Evolutionary conservation across 1,140 invertebrate genomes (phyloP), one percentile per base, ranked within the genome.

Genomic region (Ceratitis capitata): DNA sequence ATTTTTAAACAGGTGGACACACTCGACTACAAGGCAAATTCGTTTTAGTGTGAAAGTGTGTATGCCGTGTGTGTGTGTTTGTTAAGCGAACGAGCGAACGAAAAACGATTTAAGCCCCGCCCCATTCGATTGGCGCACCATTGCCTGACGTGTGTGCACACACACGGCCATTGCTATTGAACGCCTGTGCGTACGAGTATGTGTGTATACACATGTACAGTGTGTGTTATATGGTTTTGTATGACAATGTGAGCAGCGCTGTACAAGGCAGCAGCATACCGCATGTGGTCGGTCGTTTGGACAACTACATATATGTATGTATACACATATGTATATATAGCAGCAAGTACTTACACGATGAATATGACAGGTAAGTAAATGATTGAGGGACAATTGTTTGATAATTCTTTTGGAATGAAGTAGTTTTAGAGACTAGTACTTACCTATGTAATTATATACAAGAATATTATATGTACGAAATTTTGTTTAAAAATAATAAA

Each of bases 121-220:
- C 90, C 88, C 88, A 90, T 91, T 91, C 89, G 90, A 91, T 91
- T 91, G 90, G 90, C 88, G 89, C 90, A 88, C 87, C 87, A 84
- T 58, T 45, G 56, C 42, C 56, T 64, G 53, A 23, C 14, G 56
- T 74, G 35, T 32, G 85, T 85, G 45, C 87, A 89, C 88, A 87
- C 51, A 69, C 56, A 51, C 84, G 64, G 23, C 61, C 42, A 51
- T 69, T 35, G 16, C 47, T 69, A 29, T 7, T 42, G 45, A 47
- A 49, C 19, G 58, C 45, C 2, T 51, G 45, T 19, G n/a, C 45
- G 39, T 35, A n/a, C n/a, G n/a, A 26, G 12, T n/a, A 32, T 39
- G 32, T 69, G 7, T 19, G 32, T 39, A 69, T n/a, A 9, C 23
- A 7, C 19, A 23, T 74, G 23, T 7, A 2, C 10, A 0, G 19